These are phyloP conservation scores for Leptoclinus maculatus DNA, from an alignment of 2,797 vertebrate genomes.

Conservation along the genomic window DNA sequence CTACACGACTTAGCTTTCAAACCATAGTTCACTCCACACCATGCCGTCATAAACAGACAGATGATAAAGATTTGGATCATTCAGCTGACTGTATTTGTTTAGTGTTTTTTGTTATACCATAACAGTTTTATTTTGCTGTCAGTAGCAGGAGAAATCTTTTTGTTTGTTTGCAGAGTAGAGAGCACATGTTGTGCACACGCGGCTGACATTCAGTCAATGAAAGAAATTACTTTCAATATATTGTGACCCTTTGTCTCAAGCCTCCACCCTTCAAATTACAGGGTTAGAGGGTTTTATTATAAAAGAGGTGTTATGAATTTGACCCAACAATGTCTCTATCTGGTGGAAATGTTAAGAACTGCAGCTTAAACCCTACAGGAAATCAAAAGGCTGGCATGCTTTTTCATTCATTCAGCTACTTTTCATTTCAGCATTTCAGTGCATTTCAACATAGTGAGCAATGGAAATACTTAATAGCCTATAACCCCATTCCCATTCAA, in stretches of 20 bases:
- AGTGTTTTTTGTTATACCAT: not conserved
- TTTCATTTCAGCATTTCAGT: not conserved
- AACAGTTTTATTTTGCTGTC: not conserved
- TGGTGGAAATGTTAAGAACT: constrained; percentile 62
- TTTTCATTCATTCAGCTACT: constrained; percentile 1
- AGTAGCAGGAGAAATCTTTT: not conserved
- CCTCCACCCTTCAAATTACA: constrained; percentile 20
- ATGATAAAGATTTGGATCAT: not conserved
- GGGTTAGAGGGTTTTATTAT: constrained; percentile 9
- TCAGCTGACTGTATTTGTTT: not conserved
- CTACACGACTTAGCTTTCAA: constrained; percentile 5
- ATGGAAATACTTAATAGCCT: not conserved
- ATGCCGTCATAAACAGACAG: not conserved
- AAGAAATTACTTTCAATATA: not conserved
- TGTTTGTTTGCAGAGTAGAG: not conserved
- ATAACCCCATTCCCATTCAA: not conserved
- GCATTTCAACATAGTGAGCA: not conserved
- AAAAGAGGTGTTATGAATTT: constrained; percentile 10
- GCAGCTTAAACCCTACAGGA: constrained; percentile 26
- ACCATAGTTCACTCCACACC: not conserved
- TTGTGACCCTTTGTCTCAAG: constrained; percentile 1
- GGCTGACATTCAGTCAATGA: not conserved
- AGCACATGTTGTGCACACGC: not conserved
- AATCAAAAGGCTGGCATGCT: not conserved
- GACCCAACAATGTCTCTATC: constrained; percentile 66